Conservation (phyloP, 2,888 invertebrate species). For the Charanyca ferruginea region DNA sequence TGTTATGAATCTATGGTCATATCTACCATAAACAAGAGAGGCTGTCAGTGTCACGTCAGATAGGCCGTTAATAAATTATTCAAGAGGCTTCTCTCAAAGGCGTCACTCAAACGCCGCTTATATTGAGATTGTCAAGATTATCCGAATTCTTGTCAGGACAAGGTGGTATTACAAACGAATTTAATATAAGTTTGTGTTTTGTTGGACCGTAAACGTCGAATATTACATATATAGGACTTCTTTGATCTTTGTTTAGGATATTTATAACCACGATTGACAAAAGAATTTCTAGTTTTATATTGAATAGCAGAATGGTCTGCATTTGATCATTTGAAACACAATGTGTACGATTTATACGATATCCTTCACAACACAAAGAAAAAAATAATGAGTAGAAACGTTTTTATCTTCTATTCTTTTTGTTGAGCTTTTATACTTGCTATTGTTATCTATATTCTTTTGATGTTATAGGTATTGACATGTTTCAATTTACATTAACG, state of each 20-base stretch:
- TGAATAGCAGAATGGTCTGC: not conserved
- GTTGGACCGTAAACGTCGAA: constrained; percentile 23
- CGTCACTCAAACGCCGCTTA: constrained; percentile 48
- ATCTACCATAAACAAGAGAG: constrained; percentile 23
- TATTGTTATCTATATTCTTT: too few species aligned
- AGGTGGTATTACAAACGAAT: constrained; percentile 40
- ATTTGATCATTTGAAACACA: not conserved
- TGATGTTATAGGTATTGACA: too few species aligned
- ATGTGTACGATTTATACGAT: too few species aligned
- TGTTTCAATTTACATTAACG: too few species aligned
- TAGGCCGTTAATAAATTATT: constrained; percentile 43
- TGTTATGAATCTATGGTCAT: constrained; percentile 7
- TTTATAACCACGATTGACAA: constrained; percentile 23
- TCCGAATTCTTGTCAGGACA: constrained; percentile 40
- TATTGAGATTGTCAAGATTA: constrained; percentile 50
- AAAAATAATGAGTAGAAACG: not conserved
- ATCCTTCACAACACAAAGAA: too few species aligned
- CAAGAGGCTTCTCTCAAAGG: constrained; percentile 38
- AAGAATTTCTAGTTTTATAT: constrained; percentile 18
- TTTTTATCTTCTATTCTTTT: too few species aligned
- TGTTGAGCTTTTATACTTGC: too few species aligned
- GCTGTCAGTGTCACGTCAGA: constrained; percentile 32
- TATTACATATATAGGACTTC: constrained; percentile 22
- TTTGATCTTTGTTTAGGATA: constrained; percentile 20
- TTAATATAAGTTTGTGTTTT: constrained; percentile 35